Evolutionary conservation across 2,888 invertebrate species (phyloP).

Genomic region (Scrobipalpa atriplicella): DNA sequence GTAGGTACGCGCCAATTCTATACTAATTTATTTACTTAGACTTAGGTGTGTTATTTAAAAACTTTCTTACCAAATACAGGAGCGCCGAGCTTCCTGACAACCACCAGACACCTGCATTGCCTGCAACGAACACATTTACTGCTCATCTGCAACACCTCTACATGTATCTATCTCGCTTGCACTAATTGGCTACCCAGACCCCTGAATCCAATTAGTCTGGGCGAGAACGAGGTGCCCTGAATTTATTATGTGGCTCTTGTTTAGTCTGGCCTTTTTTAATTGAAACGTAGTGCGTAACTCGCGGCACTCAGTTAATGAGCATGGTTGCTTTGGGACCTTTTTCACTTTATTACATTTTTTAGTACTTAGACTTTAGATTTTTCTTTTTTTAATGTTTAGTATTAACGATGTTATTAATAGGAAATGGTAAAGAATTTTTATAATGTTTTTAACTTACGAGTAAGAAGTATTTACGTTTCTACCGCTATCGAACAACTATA

Average conservation of each 20-base stretch:
- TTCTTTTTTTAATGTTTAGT: neutral
- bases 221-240: slow-evolving; percentile 60
- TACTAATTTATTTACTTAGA: too few relatives aligned
- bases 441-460: too few relatives aligned
- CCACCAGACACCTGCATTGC: too few relatives aligned
- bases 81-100: neutral
- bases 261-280: slow-evolving; percentile 71
- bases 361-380: neutral
- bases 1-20: neutral
- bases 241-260: slow-evolving; percentile 72
- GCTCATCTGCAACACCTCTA: slow-evolving; percentile 4
- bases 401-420: neutral
- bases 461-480: neutral
- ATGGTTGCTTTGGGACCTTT: slow-evolving; percentile 47
- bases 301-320: slow-evolving; percentile 54
- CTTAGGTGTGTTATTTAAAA: neutral
- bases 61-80: neutral
- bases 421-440: too few relatives aligned
- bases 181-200: slow-evolving; percentile 71
- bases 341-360: slow-evolving; percentile 31
- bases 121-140: slow-evolving; percentile 35
- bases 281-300: slow-evolving; percentile 73
- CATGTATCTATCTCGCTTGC: slow-evolving; percentile 53
- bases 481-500: too few relatives aligned
- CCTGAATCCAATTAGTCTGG: slow-evolving; percentile 72